These are phyloP conservation scores for Seriola quinqueradiata DNA, from an alignment of 2,113 vertebrate species.

Conservation along the genomic window DNA sequence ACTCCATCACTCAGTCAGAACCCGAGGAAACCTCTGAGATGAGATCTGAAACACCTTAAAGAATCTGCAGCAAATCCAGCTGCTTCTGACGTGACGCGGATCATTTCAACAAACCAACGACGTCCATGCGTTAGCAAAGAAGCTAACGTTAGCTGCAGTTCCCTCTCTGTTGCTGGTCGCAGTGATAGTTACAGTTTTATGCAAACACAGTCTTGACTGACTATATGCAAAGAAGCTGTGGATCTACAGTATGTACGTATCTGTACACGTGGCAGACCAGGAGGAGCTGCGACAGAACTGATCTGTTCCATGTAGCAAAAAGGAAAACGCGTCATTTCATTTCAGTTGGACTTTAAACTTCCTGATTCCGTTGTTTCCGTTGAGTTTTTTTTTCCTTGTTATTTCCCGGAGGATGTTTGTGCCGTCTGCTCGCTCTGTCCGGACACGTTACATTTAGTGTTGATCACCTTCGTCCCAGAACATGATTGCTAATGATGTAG, in stretches of 20 bases:
- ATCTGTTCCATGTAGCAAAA: not conserved
- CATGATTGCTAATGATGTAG: not conserved
- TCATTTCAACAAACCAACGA: no score
- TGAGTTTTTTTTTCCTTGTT: not conserved
- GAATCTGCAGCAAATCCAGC: no score
- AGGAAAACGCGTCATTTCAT: not conserved
- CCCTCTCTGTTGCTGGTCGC: no score
- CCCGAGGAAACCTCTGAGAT: no score
- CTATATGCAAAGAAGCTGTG: not conserved
- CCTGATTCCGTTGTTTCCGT: not conserved
- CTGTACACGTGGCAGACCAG: no score
- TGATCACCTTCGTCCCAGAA: not conserved
- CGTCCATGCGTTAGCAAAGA: no score
- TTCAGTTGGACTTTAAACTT: conserved; percentile 49
- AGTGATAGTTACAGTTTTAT: not conserved
- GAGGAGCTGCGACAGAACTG: no score
- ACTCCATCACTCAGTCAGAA: no score
- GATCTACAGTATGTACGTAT: not conserved
- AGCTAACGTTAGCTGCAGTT: no score
- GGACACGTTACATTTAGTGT: not conserved
- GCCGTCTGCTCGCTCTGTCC: not conserved
- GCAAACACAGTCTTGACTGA: not conserved
- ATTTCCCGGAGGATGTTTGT: not conserved
- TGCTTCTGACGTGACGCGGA: no score
- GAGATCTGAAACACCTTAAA: no score